These are phyloP conservation scores for Acropternis orthonyx DNA, from an alignment of 2,797 vertebrate species.

Conservation along the genomic window DNA sequence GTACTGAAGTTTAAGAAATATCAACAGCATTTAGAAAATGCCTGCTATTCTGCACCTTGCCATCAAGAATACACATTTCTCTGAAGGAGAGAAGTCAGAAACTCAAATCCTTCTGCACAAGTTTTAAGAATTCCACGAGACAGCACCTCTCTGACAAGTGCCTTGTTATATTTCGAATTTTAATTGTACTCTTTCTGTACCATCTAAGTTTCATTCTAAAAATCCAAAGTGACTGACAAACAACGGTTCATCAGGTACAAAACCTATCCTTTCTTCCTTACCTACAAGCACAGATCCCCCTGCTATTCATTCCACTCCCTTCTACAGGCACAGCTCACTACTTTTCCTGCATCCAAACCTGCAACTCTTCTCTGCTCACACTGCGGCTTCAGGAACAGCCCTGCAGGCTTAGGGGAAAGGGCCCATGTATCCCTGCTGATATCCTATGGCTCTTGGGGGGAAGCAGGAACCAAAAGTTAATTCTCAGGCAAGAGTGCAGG, in stretches of 20 bases:
- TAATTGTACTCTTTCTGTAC: not conserved
- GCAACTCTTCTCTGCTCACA: not conserved
- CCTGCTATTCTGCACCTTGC: not conserved
- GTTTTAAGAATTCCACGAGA: not conserved
- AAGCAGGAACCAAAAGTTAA: not conserved
- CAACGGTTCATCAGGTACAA: not conserved
- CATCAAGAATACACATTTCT: not conserved
- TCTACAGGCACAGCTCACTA: fast-evolving
- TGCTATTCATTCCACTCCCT: not conserved
- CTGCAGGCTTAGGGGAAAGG: not conserved
- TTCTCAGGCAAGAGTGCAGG: not conserved
- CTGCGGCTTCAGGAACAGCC: not conserved
- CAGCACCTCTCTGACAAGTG: not conserved
- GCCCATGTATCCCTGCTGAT: not conserved
- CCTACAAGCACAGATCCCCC: not conserved
- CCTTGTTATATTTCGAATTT: not conserved
- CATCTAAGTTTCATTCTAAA: not conserved
- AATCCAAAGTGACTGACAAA: not conserved
- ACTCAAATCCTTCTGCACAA: not conserved
- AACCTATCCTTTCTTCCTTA: not conserved
- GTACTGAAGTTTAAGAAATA: not conserved
- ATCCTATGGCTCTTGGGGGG: not conserved
- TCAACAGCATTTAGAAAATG: not conserved
- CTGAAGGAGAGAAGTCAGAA: not conserved
- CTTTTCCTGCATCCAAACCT: not conserved